A percentile compares a stretch with the other conserved stretches of the same genome.
Conservation (phyloP, 2,888 invertebrate genomes). For the Rutpela maculata region DNA sequence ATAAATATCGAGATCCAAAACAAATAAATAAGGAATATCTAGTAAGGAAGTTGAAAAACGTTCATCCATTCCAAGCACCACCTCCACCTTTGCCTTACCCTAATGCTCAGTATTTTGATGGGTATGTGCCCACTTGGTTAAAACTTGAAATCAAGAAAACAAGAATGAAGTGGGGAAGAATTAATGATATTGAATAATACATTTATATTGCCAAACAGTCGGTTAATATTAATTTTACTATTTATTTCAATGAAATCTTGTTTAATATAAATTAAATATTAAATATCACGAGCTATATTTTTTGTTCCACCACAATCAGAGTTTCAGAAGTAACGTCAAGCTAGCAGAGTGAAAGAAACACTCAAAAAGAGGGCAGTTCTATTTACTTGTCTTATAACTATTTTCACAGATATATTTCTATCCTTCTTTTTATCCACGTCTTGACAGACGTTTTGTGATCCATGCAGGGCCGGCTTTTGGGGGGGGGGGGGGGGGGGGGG, state of each 20-base stretch:
- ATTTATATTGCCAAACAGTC: not conserved
- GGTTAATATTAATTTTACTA: not conserved
- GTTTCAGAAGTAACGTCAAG: no score
- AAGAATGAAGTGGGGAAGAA: constrained; percentile 83
- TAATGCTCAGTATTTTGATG: constrained; percentile 79
- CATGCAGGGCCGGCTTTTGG: no score
- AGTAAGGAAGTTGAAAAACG: constrained; percentile 84
- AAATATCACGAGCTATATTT: no score
- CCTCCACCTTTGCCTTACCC: constrained; percentile 83
- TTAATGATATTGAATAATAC: constrained; percentile 80
- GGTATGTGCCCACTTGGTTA: constrained; percentile 84
- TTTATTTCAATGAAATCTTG: not conserved
- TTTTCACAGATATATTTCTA: no score
- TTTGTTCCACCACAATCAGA: no score
- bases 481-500: no score
- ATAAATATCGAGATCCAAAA: constrained; percentile 93
- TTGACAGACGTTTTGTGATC: no score
- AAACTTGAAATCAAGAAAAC: constrained; percentile 83
- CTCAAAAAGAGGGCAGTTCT: no score
- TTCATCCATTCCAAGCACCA: constrained; percentile 88
- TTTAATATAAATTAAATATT: no score
- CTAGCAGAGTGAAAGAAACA: no score
- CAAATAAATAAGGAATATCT: constrained; percentile 93
- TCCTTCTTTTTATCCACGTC: no score
- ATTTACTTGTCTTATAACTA: no score